These are phyloP conservation scores for Leucopsar rothschildi DNA, from an alignment of 2,113 vertebrate genomes.

Conservation along the genomic window DNA sequence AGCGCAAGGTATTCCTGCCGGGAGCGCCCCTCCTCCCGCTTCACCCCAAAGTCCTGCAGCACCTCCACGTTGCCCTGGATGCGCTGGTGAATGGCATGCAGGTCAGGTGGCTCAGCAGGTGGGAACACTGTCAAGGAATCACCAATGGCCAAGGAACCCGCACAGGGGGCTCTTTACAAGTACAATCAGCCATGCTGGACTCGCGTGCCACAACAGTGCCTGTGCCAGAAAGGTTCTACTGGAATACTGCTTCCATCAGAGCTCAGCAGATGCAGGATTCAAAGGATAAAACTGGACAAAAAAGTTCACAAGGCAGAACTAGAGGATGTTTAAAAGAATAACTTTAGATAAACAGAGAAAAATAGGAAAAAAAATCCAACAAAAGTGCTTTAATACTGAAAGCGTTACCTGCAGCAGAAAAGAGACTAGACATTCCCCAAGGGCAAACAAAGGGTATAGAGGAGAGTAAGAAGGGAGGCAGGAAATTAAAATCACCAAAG, in stretches of 20 bases:
- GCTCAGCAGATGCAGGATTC: not conserved
- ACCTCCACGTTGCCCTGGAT: constrained; percentile 94
- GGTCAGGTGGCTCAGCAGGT: constrained; percentile 80
- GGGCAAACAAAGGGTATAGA: not conserved
- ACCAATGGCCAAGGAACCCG: fast-evolving
- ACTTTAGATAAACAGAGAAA: not conserved
- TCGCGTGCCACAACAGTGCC: fast-evolving
- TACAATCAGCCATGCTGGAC: fast-evolving
- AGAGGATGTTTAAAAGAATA: not conserved
- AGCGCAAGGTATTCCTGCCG: constrained; percentile 83
- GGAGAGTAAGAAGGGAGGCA: not conserved
- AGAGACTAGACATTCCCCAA: not conserved
- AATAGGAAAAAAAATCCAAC: fast-evolving
- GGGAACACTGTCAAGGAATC: constrained; percentile 39
- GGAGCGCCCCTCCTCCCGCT: constrained; percentile 83
- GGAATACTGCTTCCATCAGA: not conserved
- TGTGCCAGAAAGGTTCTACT: fast-evolving
- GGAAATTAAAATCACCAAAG: not conserved
- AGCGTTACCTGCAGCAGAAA: not conserved
- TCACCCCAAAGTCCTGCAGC: constrained; percentile 82
- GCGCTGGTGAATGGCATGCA: constrained; percentile 86
- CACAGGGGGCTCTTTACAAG: not conserved
- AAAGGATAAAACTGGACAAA: fast-evolving
- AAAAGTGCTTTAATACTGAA: not conserved
- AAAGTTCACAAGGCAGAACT: not conserved